A percentile compares a stretch with the other conserved stretches of the same genome.
Evolutionary conservation across 2,113 vertebrate species (phyloP).

Genomic region (Seriola aureovittata): DNA sequence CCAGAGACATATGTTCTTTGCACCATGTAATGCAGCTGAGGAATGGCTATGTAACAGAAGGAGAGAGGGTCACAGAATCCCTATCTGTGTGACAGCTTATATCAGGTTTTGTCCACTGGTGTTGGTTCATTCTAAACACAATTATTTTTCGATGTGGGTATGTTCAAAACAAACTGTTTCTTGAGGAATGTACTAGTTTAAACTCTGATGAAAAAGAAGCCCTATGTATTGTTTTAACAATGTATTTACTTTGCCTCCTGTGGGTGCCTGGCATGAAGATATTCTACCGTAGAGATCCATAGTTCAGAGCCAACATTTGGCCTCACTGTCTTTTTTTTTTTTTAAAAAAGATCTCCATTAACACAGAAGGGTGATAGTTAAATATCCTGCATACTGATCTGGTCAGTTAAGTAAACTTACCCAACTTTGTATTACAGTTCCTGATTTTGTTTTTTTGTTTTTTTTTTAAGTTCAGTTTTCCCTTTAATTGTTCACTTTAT

Average conservation of each 20-base stretch:
- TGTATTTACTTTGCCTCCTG: background rate
- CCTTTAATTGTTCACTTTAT: background rate
- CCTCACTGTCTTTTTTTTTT: background rate
- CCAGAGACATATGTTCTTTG: conserved; percentile 48
- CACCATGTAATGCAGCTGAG: conserved; percentile 54
- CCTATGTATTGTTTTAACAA: background rate
- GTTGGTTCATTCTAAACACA: conserved; percentile 7
- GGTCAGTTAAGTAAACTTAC: background rate
- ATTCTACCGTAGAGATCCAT: background rate
- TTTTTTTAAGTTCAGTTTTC: background rate
- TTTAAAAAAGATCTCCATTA: background rate
- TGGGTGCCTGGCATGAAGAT: background rate
- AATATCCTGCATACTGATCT: background rate
- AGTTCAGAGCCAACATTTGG: background rate
- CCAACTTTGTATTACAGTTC: background rate
- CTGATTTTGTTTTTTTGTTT: background rate
- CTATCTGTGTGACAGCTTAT: conserved; percentile 12
- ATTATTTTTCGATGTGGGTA: background rate
- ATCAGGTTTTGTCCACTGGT: conserved; percentile 26
- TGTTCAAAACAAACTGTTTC: background rate
- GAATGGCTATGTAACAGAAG: conserved; percentile 67
- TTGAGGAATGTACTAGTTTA: too few relatives aligned
- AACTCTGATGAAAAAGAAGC: too few relatives aligned
- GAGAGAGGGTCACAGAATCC: conserved; percentile 28
- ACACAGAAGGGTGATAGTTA: background rate